Base-by-base conservation (phyloP, 2,113 vertebrate genomes). In the Zosterops lateralis region DNA sequence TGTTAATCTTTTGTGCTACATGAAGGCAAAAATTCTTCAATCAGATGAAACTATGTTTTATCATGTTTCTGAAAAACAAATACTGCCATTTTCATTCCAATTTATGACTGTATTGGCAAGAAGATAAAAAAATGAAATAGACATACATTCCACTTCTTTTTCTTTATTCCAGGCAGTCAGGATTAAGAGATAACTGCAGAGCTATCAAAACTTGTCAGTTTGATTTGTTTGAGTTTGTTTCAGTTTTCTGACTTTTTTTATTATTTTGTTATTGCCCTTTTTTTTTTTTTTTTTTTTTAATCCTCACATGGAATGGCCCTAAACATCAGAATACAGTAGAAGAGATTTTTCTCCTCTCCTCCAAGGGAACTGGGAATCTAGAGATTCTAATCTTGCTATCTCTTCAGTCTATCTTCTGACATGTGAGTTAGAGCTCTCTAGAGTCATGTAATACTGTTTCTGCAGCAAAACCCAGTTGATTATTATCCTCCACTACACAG, bases 141-240 rank as follows among this genome's bases (percentile, higher is more conserved):
- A 38, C 15, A 21, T 75, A 36, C 15, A 24, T 51, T 15, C 7
- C 87, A 58, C 57, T 40, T 89, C n/a, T 87, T 80, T 28, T 87
- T 57, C 31, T 77, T 85, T 94, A 36, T 93, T 94, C 32, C 53
- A 76, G 32, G 18, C 36, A 95, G 50, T 53, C n/a, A 93, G 19
- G 47, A 81, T 76, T 72, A 86, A 90, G 31, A 82, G 20, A 92
- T 84, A 77, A 48, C 47, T 68, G 34, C n/a, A 78, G 32, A 61
- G 13, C n/a, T 80, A 87, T 89, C 60, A 78, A 74, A 71, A 32
- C 11, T n/a, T 86, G 28, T 64, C 62, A 70, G 13, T 82, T 91
- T 93, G 76, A 86, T 92, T 91, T 95, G 26, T 90, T 90, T 74
- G 53, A n/a, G 26, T 81, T 92, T 79, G 42, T 12, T 40, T 51